A percentile compares a stretch with the other conserved stretches of the same genome.
Evolutionary conservation across 2,113 vertebrate genomes (phyloP).

Genomic region (Uria aalge): DNA sequence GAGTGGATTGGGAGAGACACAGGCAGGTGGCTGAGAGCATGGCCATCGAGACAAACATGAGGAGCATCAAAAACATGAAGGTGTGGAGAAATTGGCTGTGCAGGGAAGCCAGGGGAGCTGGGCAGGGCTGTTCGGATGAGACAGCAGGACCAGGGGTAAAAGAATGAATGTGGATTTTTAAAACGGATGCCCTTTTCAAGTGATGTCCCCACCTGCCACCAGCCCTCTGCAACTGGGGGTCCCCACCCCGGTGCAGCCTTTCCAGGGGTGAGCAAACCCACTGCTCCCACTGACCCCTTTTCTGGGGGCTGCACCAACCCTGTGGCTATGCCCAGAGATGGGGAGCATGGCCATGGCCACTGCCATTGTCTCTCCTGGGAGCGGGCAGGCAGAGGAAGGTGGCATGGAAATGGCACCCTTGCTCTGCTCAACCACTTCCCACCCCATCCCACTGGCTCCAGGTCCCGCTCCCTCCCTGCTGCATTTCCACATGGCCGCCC

Average conservation of each 20-base stretch:
- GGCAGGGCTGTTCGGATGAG: neutral
- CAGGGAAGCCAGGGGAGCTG: neutral
- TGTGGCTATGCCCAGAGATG: neutral
- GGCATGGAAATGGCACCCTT: neutral
- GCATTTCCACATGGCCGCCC: neutral
- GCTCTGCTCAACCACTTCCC: neutral
- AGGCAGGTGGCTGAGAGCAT: neutral
- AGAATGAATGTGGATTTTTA: neutral
- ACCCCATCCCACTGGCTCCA: neutral
- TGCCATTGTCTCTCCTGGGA: neutral
- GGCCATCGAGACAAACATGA: rapidly evolving
- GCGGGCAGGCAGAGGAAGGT: neutral
- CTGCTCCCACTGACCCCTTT: neutral
- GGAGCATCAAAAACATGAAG: neutral
- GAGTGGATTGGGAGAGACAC: neutral
- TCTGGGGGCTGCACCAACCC: rapidly evolving
- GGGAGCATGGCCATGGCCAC: rapidly evolving
- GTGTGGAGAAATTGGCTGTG: neutral
- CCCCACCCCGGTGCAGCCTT: neutral
- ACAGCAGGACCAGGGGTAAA: neutral
- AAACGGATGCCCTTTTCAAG: neutral
- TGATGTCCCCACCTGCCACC: neutral
- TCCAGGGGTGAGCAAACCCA: neutral
- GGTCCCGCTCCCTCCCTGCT: neutral
- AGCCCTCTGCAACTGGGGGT: rapidly evolving